Conservation (phyloP, 2,888 invertebrate species). For the Tetanocera ferruginea region DNA sequence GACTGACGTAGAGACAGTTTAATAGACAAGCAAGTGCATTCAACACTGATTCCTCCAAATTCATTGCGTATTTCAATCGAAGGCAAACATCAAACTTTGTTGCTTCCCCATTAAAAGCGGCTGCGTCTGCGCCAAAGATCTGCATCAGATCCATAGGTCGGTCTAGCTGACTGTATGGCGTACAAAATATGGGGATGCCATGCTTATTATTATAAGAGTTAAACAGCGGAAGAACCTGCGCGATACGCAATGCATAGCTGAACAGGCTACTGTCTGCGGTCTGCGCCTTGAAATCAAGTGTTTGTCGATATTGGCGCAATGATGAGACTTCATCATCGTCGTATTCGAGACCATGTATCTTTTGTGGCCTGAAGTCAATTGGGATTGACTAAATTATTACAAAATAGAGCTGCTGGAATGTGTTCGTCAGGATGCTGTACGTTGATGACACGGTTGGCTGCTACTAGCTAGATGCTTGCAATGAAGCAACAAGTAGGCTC, state of each 20-base stretch:
- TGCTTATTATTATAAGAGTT: too few species aligned
- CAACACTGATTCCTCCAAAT: background rate
- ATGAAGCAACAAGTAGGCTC: background rate
- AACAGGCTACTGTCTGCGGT: background rate
- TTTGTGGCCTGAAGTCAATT: background rate
- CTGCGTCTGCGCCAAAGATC: background rate
- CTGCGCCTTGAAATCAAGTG: background rate
- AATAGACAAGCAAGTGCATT: background rate
- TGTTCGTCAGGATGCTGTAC: too few species aligned
- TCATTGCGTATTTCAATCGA: background rate
- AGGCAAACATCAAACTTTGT: background rate
- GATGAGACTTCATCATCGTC: too few species aligned
- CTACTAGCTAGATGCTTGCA: background rate
- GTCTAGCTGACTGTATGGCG: too few species aligned
- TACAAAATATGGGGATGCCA: too few species aligned
- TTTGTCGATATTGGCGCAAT: too few species aligned
- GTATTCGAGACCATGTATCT: background rate
- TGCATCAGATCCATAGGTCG: background rate
- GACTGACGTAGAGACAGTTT: background rate
- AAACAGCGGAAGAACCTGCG: too few species aligned
- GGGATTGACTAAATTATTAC: slow-evolving; percentile 28
- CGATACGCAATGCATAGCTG: too few species aligned
- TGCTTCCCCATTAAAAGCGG: background rate
- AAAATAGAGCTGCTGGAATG: slow-evolving; percentile 22
- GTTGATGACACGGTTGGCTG: too few species aligned